Base-by-base conservation (phyloP, 2,113 vertebrate species). In the Puffinus mauretanicus region DNA sequence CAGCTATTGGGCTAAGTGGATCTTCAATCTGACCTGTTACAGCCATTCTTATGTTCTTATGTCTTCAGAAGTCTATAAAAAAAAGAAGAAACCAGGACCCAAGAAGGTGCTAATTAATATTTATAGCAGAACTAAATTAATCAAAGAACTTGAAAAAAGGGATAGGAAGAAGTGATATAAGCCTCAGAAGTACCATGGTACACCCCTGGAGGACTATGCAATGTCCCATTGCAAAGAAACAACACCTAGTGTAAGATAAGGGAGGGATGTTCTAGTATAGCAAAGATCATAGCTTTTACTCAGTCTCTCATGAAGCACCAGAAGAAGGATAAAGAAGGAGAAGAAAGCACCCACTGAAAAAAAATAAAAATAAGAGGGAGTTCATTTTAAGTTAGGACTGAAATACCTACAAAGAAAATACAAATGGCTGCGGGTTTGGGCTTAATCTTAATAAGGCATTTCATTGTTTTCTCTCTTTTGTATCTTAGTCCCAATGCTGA, bases 351-450 rank as follows among this genome's bases (percentile, higher is more conserved):
- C 3, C 8, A 21, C 2, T 46, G 14, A n/a, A n/a, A 9, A 9
- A 3, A 6, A n/a, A 17, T 1, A 52, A 67, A 55, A 5, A 38
- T 1, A 55, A 25, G 6, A n/a, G 1, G 27, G 2, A 15, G 1
- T 72, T 61, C 12, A 38, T 86, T 92, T 86, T 72, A 67, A 25
- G 13, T 70, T 38, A 70, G 20, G 5, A 49, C 25, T 32, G 18
- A 83, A 86, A 91, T 54, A 62, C 2, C 3, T 58, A 19, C 15
- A 46, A 84, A 49, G 55, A 58, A 38, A 86, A 73, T 40, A 46
- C 8, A 87, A 86, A 57, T 8, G 0, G 10, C 11, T 60, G 4
- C 32, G 5, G 10, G 38, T 82, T 88, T 3, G 1, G 7, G 2
- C 18, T 81, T 65, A 70, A 71, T 46, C 10, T 82, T 54, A 69